Base-by-base conservation (phyloP, 2,888 invertebrate genomes). In the Notocelia uddmanniana region DNA sequence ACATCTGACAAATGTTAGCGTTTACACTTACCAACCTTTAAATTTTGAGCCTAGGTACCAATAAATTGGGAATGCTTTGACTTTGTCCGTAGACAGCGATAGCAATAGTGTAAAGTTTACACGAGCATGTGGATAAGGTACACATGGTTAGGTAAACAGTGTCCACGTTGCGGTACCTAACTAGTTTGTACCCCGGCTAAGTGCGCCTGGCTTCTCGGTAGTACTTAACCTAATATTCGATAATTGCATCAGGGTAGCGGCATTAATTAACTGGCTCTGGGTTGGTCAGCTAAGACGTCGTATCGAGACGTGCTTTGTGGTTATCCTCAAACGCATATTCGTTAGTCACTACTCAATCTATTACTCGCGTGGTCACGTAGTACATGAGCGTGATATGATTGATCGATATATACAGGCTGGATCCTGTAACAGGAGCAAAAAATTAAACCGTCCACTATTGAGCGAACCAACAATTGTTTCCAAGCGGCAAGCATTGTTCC, bases 211-310 rank as follows among this genome's bases (percentile, higher is more conserved):
- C 78, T 78, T 78, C 75, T 72, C 74, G 80, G 85, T 78, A 90
- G 89, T 90, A 91, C 89, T 89, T 92, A 93, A 93, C 91, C 91
- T 91, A 92, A 92, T 93, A 91, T 90, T 89, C 86, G 83, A 84
- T 92, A 89, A 93, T 92, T 90, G 89, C 86, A 87, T 92, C 89
- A 89, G 80, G 83, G 83, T 88, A 87, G 84, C 85, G 85, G 89
- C 87, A 88, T 87, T 90, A 92, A 91, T 92, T 91, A 92, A 82
- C 87, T 79, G 79, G 81, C 83, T 85, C 85, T 79, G 83, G 85
- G 85, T 85, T 85, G 85, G 87, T 85, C 85, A 81, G 85, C 85
- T 86, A 87, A 90, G 89, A 87, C 84, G 83, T 70, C 78, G 80
- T 85, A 84, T 83, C 81, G 85, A 85, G 87, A 89, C 88, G 86